phyloP scores from a whole-genome alignment of 2,888 invertebrate genomes.

The Amphipyra tragopoginis region DNA sequence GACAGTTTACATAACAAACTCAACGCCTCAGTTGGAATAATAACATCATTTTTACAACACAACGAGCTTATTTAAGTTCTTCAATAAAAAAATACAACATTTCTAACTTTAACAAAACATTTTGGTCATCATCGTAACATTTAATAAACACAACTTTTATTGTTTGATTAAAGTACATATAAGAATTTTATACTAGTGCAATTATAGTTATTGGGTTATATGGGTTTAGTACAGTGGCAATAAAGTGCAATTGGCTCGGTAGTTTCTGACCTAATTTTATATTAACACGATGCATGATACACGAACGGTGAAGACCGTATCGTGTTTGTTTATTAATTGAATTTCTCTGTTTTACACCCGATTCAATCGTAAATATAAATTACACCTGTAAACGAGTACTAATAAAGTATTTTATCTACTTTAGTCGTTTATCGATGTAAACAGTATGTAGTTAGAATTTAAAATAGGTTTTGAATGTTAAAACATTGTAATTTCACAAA shows the following conservation, averaged over 20 bases:
- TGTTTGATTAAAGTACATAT: slow-evolving; percentile 5
- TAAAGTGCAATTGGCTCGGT: slow-evolving; percentile 53
- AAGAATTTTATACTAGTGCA: slow-evolving; percentile 20
- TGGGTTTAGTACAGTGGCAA: slow-evolving; percentile 40
- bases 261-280: slow-evolving; percentile 56
- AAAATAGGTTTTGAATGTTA: slow-evolving; percentile 49
- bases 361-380: slow-evolving; percentile 26
- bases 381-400: slow-evolving; percentile 18
- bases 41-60: slow-evolving; percentile 2
- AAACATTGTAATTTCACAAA: slow-evolving; percentile 53
- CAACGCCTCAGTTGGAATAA: slow-evolving; percentile 19
- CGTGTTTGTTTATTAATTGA: slow-evolving; percentile 34
- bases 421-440: slow-evolving; percentile 30
- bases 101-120: neutral
- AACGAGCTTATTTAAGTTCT: slow-evolving; percentile 16
- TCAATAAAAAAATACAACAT: neutral
- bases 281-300: slow-evolving; percentile 46
- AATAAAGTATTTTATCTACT: slow-evolving; percentile 26
- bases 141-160: slow-evolving; percentile 6
- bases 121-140: neutral
- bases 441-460: slow-evolving; percentile 50
- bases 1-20: slow-evolving; percentile 31
- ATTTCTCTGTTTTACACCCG: slow-evolving; percentile 26
- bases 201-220: slow-evolving; percentile 33
- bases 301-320: slow-evolving; percentile 15